These are phyloP conservation scores for Lipophrys pholis DNA, from an alignment of 2,113 vertebrate genomes.

Conservation along the genomic window DNA sequence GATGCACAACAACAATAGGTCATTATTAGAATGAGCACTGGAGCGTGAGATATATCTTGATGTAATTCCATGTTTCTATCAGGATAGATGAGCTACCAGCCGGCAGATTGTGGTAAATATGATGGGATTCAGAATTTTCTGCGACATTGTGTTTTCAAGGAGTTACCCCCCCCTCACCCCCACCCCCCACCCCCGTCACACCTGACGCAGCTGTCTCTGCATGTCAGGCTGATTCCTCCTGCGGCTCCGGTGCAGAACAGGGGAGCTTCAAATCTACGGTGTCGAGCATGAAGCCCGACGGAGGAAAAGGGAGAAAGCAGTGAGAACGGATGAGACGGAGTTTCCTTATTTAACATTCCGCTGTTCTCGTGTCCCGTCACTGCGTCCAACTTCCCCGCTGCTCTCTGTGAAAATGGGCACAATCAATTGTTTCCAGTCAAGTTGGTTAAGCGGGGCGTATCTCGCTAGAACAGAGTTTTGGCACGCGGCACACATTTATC, in stretches of 20 bases:
- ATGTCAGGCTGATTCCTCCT: constrained; percentile 36
- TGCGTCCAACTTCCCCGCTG: constrained; percentile 38
- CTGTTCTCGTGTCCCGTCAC: constrained; percentile 27
- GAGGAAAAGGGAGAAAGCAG: background rate
- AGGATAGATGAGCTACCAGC: no score
- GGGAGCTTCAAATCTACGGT: constrained; percentile 9
- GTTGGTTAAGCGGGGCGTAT: constrained; percentile 59
- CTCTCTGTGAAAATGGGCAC: constrained; percentile 53
- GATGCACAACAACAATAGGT: no score
- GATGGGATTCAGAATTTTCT: no score
- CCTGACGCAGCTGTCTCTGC: constrained; percentile 34
- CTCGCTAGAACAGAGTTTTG: constrained; percentile 62
- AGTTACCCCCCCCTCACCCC: no score
- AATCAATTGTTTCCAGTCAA: constrained; percentile 67
- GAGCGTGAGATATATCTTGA: no score
- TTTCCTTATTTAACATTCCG: constrained; percentile 47
- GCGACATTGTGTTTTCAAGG: no score
- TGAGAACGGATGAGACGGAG: background rate
- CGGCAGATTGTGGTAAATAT: no score
- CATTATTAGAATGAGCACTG: no score
- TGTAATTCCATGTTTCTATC: no score
- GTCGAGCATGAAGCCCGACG: constrained; percentile 2
- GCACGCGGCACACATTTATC: constrained; percentile 61
- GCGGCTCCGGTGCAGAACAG: constrained; percentile 21
- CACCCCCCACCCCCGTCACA: background rate